Evolutionary conservation across 2,113 vertebrate genomes (phyloP), one percentile per base, ranked within the genome.

Genomic region (Anarhynchus alexandrinus): DNA sequence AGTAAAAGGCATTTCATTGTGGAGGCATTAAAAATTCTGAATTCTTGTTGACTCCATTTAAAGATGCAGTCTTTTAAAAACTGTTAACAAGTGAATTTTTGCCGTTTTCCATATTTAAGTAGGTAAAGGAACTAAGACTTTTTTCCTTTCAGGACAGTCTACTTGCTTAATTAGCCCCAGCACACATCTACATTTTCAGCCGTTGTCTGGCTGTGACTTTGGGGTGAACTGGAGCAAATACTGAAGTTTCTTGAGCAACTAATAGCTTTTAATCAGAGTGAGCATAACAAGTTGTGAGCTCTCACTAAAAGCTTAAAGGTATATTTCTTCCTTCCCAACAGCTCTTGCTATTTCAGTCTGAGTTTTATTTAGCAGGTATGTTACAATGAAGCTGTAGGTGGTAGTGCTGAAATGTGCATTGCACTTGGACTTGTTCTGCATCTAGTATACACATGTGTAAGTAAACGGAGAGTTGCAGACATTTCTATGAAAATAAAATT

Each of bases 1-100:
- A 98, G 99, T 99, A 96, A 95, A 94, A 77, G 47, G 52, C 72
- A 55, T 95, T 94, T 95, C 22, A 67, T 45, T 34, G 21, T 66
- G 36, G 57, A 84, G 74, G 19, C 40, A 43, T 72, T 86, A 88
- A 82, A 72, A 89, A 54, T 45, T 69, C 18, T 62, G 51, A 26
- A 20, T 82, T 67, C 30, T 40, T 36, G 29, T 66, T 69, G 18
- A 40, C 14, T 82, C 27, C 12, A 11, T 93, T 36, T 86, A 67
- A 95, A 95, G 43, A 67, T 15, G 4, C 49, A 57, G 43, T 70
- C 58, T 72, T 72, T 79, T 76, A 74, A 67, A 49, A 89, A 54
- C 13, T 69, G 29, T 59, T 80, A 90, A 38, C 25, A 86, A 76
- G 34, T 64, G 58, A 82, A 67, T 85, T 32, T 95, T 90, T 52